Evolutionary conservation across 2,797 vertebrate genomes (phyloP), one percentile per base, ranked within the genome.

Genomic region (Nyctibius grandis): DNA sequence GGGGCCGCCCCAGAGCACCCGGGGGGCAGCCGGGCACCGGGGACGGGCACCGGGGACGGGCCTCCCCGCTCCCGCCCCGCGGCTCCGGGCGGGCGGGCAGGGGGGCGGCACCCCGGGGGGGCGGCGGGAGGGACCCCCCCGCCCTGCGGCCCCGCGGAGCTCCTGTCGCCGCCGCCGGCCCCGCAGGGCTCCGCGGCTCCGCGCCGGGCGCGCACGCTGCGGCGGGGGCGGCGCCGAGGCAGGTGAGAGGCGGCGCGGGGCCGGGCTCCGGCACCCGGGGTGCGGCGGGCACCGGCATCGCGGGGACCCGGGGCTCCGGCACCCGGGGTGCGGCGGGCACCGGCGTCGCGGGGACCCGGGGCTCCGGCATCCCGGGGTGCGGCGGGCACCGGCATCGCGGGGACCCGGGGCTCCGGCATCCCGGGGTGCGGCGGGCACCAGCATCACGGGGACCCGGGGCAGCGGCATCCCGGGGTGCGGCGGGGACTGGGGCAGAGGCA

Each of bases 221-320:
- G 68, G 88, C 89, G 93, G 79, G 85, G 91, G 91, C 91, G 91
- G 91, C 29, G 70, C 80, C 73, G 83, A 84, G 69, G 91, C 84
- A 85, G 93, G 91, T 93, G 85, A 94, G 89, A 78, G 59, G 84
- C 59, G 84, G 54, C 3, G 45, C 17, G 31, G 72, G 9, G 68
- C 48, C 60, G 48, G 56, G 87, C 85, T 82, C 80, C 61, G 63
- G 23, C 18, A 28, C 31, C 76, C n/a, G 22, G 89, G 93, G 94
- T 85, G 89, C 94, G 69, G 47, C 88, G 87, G 67, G 83, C 56
- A 64, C 88, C 77, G 44, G 50, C 50, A 38, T 17, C 63, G n/a
- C 56, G 31, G 10, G 38, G n/a, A 51, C 50, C 69, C 56, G 31
- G 42, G 85, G 34, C 76, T 42, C 28, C 9, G 44, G 57, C 20